These are phyloP conservation scores for Apomyelois bistriatella DNA, from an alignment of 2,888 invertebrate genomes.

Conservation along the genomic window DNA sequence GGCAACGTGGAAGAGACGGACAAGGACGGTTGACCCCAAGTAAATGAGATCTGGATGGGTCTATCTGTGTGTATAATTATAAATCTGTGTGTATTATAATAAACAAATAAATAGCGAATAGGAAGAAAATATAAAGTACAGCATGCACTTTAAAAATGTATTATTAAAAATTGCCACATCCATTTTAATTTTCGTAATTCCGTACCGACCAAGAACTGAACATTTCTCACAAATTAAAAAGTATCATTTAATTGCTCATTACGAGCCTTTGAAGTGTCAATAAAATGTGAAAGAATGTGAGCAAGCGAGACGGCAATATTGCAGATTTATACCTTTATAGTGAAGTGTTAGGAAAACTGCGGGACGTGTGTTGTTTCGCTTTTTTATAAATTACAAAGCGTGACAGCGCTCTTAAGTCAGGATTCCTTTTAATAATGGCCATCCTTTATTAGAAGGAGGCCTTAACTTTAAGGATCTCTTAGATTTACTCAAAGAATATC, in stretches of 20 bases:
- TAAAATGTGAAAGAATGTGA: slow-evolving; percentile 22
- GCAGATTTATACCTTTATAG: slow-evolving; percentile 10
- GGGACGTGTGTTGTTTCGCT: not conserved
- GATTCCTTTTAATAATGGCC: no score
- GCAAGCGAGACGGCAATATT: slow-evolving; percentile 16
- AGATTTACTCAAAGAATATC: not conserved
- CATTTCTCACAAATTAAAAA: slow-evolving; percentile 24
- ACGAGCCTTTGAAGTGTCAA: slow-evolving; percentile 23
- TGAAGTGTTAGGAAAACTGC: not conserved
- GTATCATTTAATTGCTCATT: slow-evolving; percentile 27
- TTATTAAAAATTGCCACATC: slow-evolving; percentile 4
- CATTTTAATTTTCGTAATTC: slow-evolving; percentile 1
- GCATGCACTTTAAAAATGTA: not conserved
- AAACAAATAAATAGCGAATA: no score
- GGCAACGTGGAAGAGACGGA: no score
- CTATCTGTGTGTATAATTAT: no score
- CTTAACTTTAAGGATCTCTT: not conserved
- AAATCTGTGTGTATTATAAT: no score
- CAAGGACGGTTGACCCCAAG: no score
- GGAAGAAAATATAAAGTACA: no score
- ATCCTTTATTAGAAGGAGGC: not conserved
- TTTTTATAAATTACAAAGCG: not conserved
- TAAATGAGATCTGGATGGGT: no score
- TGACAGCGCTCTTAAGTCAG: no score
- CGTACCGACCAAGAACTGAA: slow-evolving; percentile 12